Base-by-base conservation (phyloP, 1,140 invertebrate genomes). In the Pemphigus obesinymphae region DNA sequence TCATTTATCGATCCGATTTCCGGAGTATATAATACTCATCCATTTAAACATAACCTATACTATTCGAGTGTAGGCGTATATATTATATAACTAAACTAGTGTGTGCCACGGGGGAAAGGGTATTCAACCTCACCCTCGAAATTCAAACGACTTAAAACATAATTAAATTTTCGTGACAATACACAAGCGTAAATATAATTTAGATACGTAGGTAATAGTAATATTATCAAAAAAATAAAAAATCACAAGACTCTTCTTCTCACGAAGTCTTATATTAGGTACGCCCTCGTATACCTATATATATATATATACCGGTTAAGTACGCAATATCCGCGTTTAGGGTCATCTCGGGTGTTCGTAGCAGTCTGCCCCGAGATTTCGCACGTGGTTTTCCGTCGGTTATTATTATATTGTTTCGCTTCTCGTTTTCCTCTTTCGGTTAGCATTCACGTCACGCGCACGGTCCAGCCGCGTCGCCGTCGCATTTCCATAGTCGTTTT, bases 381-480 rank as follows among this genome's bases (percentile, higher is more conserved):
- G 45, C n/a, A 15, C 45, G n/a, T n/a, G n/a, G 20, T 66, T 37
- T 66, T 10, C 63, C 15, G 8, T 66, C 6, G 58, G 26, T n/a
- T n/a, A n/a, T n/a, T 53, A 50, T 75, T 53, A 34, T 53, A 75
- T 75, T 11, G 1, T 76, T 76, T 76, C 50, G n/a, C 31, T n/a
- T 37, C 37, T 68, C 23, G 17, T 50, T 20, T 58, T 40, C 7
- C 34, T 31, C 40, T 76, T 53, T 15, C 31, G 8, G 8, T 61
- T 23, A 5, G 48, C 34, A 80, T 80, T 80, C 76, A 10, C n/a
- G 76, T 80, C 76, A 80, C 76, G 76, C 76, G 76, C 76, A 31
- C 76, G 76, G 76, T 80, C 76, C 76, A 61, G 82, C 82, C 40
- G 82, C 20, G 82, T 70, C 34, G 53, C 34, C 53, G 53, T 37